Base-by-base conservation (phyloP, 2,113 vertebrate species). In the Geococcyx californianus region DNA sequence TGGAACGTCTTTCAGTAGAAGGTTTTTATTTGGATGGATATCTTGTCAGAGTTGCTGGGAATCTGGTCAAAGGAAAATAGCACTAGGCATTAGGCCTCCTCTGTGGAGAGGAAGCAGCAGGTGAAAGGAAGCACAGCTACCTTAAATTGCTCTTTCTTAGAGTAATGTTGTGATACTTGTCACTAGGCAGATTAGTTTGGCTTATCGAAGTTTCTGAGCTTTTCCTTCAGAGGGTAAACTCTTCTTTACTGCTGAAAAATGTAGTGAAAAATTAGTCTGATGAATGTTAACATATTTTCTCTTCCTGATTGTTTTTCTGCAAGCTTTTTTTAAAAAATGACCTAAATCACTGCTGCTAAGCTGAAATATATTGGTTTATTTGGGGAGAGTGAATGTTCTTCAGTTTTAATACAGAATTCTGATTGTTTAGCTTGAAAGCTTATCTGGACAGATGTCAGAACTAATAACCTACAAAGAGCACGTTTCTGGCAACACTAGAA, bases 361-460 rank as follows among this genome's bases (percentile, higher is more conserved):
- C 19, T 82, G 75, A 81, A 89, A 33, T 86, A 29, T 17, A 33
- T 44, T 74, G 33, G n/a, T 87, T 90, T 75, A 11, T 79, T 72
- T 87, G 70, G 28, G 40, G 78, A 68, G 31, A 36, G 31, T 76
- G 15, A 66, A 47, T 45, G 44, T 90, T 89, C 68, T 69, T 92
- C 36, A 78, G 36, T 78, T 85, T 84, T 84, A 78, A 54, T 81
- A 69, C 38, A 66, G 33, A 84, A 82, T 91, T 94, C 40, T 80
- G 87, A 28, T 66, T 87, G 70, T 89, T 91, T 91, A 85, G 60
- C 63, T 80, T 79, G 75, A 90, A 95, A 87, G 70, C 29, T 83
- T 93, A 69, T 51, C 68, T 88, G 38, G 75, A 52, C 47, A 69
- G 55, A 67, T 93, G 83, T 84, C 83, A 78, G 78, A 87, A 70